These are phyloP conservation scores for Brachyalestes nurse DNA, from an alignment of 2,797 vertebrate species.

Conservation along the genomic window DNA sequence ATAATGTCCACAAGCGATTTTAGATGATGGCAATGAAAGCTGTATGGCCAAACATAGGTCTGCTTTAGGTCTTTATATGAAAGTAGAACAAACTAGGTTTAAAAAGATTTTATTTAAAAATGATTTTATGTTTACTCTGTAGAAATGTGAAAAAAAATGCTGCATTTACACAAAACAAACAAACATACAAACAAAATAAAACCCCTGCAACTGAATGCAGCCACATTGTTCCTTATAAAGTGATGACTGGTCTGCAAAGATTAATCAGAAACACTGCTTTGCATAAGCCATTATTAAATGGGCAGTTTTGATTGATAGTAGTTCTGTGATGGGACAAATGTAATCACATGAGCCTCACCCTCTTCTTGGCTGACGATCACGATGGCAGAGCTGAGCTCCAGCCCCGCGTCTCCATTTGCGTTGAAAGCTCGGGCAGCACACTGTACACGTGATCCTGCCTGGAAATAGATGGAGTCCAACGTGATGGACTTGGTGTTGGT, in stretches of 20 bases:
- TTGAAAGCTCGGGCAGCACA: slow-evolving; percentile 84
- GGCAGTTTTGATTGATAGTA: too few relatives aligned
- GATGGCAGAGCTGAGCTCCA: slow-evolving; percentile 83
- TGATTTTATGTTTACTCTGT: too few relatives aligned
- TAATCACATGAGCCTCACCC: slow-evolving; percentile 66
- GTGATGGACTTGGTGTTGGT: slow-evolving; percentile 86
- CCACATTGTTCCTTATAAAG: neutral
- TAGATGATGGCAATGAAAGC: too few relatives aligned
- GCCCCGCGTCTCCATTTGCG: slow-evolving; percentile 79
- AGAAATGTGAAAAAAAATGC: too few relatives aligned
- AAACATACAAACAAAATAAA: too few relatives aligned
- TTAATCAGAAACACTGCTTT: neutral
- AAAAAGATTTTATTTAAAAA: too few relatives aligned
- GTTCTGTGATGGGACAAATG: too few relatives aligned
- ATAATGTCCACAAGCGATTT: too few relatives aligned
- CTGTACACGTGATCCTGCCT: slow-evolving; percentile 83
- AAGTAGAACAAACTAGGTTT: neutral
- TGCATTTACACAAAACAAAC: too few relatives aligned
- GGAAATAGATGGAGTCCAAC: slow-evolving; percentile 86
- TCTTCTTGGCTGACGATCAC: slow-evolving; percentile 79
- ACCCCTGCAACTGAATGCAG: too few relatives aligned
- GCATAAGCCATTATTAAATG: too few relatives aligned
- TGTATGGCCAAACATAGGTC: neutral
- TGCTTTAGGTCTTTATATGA: neutral
- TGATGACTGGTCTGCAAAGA: neutral